Base-by-base conservation (phyloP, 2,113 vertebrate species). In the Embiotoca jacksoni region DNA sequence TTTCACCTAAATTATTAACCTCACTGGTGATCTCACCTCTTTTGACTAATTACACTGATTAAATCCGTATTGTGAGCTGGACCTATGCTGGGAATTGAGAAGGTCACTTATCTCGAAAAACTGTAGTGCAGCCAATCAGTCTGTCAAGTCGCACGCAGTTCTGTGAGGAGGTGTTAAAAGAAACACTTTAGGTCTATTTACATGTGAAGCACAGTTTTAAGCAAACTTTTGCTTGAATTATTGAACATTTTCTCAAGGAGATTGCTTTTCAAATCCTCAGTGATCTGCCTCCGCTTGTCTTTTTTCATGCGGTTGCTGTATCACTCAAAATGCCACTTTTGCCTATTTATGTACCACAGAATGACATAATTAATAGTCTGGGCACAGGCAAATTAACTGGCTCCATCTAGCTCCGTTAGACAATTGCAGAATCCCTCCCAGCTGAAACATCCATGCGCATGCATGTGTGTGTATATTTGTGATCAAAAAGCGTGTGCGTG, bases 341-440 rank as follows among this genome's bases (percentile, higher is more conserved):
- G 35, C 9, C 33, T 33, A 1, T 74, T 71, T 37, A 77, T 64
- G 31, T 75, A 49, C 53, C 32, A 65, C 47, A 69, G 49, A 67
- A 61, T 65, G 37, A 50, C 64, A 72, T 78, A 41, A 77, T 71
- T 53, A 80, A 61, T 50, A 58, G 47, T 80, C 67, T 37, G 39
- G n/a, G 56, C 61, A 41, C 50, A 77, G 39, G 1, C 47, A n/a
- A 4, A 35, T 36, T 44, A 15, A 44, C 32, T 23, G 59, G 49
- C 54, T 71, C 30, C 49, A 11, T 82, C 41, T 50, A 36, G 16
- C 36, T 60, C n/a, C 36, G 39, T 54, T 39, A 53, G 44, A 68
- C 47, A 16, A 35, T 6, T 9, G 53, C 58, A 54, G 33, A 31
- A 52, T 13, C 31, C 46, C 31, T 68, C 52, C 37, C 30, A 36